Conservation (phyloP, 2,797 vertebrate genomes). For the Oreochromis grahami region DNA sequence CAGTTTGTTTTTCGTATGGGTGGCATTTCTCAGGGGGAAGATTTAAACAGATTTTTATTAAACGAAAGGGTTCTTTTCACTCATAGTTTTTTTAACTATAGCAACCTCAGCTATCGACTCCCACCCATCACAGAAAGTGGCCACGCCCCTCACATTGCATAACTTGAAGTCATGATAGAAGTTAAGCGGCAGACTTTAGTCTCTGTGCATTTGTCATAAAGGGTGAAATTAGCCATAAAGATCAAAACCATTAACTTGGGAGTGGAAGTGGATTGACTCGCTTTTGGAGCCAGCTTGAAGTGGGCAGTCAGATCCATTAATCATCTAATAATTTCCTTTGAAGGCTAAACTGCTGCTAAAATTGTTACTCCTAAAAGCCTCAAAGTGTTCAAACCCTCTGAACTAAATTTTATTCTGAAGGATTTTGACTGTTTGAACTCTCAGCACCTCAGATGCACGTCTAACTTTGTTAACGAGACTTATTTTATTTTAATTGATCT, state of each 20-base stretch:
- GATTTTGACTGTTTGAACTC: neutral
- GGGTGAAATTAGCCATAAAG: neutral
- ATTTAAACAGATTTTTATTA: neutral
- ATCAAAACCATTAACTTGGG: neutral
- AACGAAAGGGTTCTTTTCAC: neutral
- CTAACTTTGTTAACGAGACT: rapidly evolving
- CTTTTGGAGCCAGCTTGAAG: neutral
- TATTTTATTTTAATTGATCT: neutral
- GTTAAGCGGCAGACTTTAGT: neutral
- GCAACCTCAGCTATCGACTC: rapidly evolving
- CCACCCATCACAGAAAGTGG: neutral
- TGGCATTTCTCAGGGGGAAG: neutral
- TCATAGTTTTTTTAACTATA: neutral
- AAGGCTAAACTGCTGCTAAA: neutral
- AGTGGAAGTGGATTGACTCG: neutral
- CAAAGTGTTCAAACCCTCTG: neutral
- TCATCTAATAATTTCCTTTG: neutral
- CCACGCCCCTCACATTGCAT: neutral
- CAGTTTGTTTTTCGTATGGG: neutral
- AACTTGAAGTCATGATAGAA: neutral
- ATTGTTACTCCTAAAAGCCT: neutral
- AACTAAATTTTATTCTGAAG: neutral
- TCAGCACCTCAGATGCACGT: neutral
- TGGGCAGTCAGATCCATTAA: neutral
- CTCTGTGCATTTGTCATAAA: neutral